phyloP scores from a whole-genome alignment of 2,113 vertebrate species.

The Orcinus orca region DNA sequence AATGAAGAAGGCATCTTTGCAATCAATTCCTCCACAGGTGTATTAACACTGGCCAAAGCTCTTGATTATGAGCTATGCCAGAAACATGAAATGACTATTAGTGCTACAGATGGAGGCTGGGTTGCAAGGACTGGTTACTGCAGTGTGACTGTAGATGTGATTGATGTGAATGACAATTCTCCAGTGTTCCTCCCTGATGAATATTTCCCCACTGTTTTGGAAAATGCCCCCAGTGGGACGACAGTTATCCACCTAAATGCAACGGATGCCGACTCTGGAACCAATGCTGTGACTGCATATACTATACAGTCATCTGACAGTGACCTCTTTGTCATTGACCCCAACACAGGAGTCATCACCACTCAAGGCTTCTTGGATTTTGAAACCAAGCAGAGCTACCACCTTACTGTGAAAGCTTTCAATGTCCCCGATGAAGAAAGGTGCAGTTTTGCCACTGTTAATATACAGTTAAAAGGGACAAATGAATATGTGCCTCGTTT shows the following conservation, averaged over 20 bases:
- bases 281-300: slow-evolving; percentile 93
- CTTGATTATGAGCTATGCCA: slow-evolving; percentile 93
- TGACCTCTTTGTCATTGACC: slow-evolving; percentile 97
- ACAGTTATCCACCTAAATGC: slow-evolving; percentile 93
- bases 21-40: slow-evolving; percentile 91
- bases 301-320: slow-evolving; percentile 95
- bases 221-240: slow-evolving; percentile 97
- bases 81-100: slow-evolving; percentile 91
- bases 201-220: slow-evolving; percentile 92
- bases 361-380: slow-evolving; percentile 99
- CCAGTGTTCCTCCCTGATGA: slow-evolving; percentile 91
- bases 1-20: slow-evolving; percentile 90
- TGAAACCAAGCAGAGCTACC: slow-evolving; percentile 96
- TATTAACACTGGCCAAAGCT: slow-evolving; percentile 86
- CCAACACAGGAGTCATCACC: slow-evolving; percentile 94
- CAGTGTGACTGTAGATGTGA: slow-evolving; percentile 88
- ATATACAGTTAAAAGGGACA: slow-evolving; percentile 93
- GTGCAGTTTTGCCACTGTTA: slow-evolving; percentile 94
- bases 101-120: slow-evolving; percentile 95
- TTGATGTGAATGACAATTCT: slow-evolving; percentile 96
- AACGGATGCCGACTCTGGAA: slow-evolving; percentile 91
- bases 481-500: slow-evolving; percentile 99
- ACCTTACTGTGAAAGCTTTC: slow-evolving; percentile 95
- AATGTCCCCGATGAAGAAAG: slow-evolving; percentile 96
- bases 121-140: slow-evolving; percentile 93